Conservation (phyloP, 1,140 invertebrate genomes). For the Euglossa dilemma region DNA sequence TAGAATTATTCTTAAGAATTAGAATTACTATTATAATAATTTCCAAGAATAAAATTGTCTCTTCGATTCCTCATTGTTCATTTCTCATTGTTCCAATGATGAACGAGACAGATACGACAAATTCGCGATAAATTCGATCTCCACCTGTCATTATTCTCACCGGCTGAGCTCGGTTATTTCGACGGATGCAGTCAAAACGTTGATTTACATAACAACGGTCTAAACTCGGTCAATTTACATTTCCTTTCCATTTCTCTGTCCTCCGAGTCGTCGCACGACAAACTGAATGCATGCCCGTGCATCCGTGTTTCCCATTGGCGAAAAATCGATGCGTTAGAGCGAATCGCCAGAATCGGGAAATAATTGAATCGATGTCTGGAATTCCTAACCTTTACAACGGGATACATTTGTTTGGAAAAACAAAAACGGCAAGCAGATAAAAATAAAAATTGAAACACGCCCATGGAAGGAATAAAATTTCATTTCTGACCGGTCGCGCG, state of each 20-base stretch:
- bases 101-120: slow-evolving; percentile 1
- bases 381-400: background rate
- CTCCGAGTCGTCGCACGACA: background rate
- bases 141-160: slow-evolving; percentile 31
- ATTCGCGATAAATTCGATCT: slow-evolving; percentile 41
- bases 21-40: too few relatives aligned
- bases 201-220: slow-evolving; percentile 59
- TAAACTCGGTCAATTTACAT: slow-evolving; percentile 60
- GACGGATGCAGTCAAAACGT: slow-evolving; percentile 46
- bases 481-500: background rate
- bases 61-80: too few relatives aligned
- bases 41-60: too few relatives aligned
- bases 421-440: background rate
- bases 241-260: slow-evolving; percentile 45
- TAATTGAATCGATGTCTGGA: background rate
- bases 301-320: background rate
- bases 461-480: background rate
- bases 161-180: slow-evolving; percentile 40
- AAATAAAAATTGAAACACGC: background rate
- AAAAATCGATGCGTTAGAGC: slow-evolving; percentile 44
- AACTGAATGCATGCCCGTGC: background rate
- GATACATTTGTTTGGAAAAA: background rate
- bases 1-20: too few relatives aligned
- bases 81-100: too few relatives aligned
- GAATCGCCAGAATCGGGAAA: background rate